A percentile compares a stretch with the other conserved stretches of the same genome.
These are phyloP conservation scores for Archilochus colubris DNA, from an alignment of 2,113 vertebrate genomes.

Conservation along the genomic window DNA sequence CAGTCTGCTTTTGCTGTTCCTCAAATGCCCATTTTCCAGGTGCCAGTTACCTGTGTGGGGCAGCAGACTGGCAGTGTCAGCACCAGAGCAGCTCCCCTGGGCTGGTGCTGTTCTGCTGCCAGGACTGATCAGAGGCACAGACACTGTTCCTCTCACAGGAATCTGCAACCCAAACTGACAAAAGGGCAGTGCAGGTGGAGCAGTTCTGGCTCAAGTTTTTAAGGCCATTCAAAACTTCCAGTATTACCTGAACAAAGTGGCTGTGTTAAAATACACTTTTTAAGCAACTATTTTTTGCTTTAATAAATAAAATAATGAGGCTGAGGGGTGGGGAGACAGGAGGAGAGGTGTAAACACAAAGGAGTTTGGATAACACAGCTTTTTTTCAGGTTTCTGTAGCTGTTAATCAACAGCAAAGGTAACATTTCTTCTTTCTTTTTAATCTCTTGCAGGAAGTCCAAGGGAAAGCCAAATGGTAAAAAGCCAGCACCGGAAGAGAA, in stretches of 20 bases:
- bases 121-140: not conserved
- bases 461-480: conserved; percentile 98
- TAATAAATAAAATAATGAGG: not conserved
- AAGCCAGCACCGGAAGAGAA: conserved; percentile 92
- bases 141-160: not conserved
- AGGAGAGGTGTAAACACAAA: not conserved
- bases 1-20: not conserved
- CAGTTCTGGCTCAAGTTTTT: not conserved
- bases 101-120: not conserved
- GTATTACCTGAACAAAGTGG: not conserved
- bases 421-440: not conserved
- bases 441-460: conserved; percentile 88
- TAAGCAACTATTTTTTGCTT: not conserved
- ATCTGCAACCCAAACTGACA: not conserved
- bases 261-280: not conserved
- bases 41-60: not conserved
- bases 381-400: not conserved
- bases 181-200: not conserved
- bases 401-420: not conserved
- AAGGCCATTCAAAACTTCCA: not conserved
- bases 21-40: fast-evolving
- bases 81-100: not conserved
- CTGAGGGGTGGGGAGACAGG: not conserved
- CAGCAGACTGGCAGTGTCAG: not conserved
- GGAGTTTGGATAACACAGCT: not conserved